Percentiles rank a stretch among this genome's conserved stretches.
These are phyloP conservation scores for Epinephelus moara DNA, from an alignment of 2,113 vertebrate species.

Conservation along the genomic window DNA sequence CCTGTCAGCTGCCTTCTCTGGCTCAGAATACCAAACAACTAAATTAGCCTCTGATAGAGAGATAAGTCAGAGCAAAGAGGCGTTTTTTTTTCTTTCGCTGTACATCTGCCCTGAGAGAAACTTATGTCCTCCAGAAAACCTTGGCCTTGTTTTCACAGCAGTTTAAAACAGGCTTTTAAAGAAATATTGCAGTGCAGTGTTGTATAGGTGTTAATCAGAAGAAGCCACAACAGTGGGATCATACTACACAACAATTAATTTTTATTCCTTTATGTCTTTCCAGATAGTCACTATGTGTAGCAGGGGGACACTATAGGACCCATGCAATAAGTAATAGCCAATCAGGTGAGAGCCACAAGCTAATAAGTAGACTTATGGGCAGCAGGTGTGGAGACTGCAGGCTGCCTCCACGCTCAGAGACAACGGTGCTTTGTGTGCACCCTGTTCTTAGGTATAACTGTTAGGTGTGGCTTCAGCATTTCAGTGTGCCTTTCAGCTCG, in stretches of 20 bases:
- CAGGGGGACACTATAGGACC: background rate
- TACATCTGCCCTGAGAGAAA: background rate
- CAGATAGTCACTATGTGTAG: background rate
- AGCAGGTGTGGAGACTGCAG: background rate
- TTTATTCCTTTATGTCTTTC: background rate
- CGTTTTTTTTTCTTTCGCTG: background rate
- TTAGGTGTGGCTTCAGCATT: background rate
- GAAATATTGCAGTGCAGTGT: background rate
- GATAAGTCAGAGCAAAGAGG: background rate
- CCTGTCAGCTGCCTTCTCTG: constrained; percentile 40
- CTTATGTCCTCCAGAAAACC: constrained; percentile 1
- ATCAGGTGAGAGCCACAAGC: background rate
- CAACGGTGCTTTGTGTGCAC: no score
- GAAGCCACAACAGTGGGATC: background rate
- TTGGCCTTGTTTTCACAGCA: constrained; percentile 3
- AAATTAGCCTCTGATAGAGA: constrained; percentile 54
- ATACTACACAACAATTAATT: background rate
- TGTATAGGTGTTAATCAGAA: background rate
- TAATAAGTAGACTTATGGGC: background rate
- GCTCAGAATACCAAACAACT: constrained; percentile 47
- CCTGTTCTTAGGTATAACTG: background rate
- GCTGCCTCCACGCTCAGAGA: no score
- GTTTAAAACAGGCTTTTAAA: background rate
- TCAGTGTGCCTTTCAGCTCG: background rate
- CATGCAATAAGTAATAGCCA: no score